A percentile compares a stretch with the other conserved stretches of the same genome.
Conservation (phyloP, 2,113 vertebrate species). For the Siniperca chuatsi region DNA sequence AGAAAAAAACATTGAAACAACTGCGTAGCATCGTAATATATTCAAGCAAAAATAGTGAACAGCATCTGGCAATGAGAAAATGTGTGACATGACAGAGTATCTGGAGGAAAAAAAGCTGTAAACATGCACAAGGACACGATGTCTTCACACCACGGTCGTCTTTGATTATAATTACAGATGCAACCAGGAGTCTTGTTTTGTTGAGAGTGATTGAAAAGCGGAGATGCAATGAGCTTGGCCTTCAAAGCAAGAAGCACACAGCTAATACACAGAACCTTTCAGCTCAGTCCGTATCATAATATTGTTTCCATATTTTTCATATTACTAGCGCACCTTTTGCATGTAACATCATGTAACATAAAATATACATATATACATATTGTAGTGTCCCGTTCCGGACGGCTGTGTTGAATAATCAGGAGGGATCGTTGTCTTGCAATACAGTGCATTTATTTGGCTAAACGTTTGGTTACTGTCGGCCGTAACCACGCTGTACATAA, state of each 20-base stretch:
- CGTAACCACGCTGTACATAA: too few relatives aligned
- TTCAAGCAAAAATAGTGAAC: constrained; percentile 1
- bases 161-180: constrained; percentile 71
- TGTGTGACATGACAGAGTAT: not conserved
- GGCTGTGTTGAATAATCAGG: too few relatives aligned
- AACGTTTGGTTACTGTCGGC: too few relatives aligned
- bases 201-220: constrained; percentile 42
- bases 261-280: not conserved
- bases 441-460: too few relatives aligned
- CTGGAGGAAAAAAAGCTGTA: not conserved
- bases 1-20: not conserved
- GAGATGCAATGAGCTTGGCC: constrained; percentile 12
- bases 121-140: constrained; percentile 21
- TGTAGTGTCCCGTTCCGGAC: too few relatives aligned
- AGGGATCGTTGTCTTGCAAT: too few relatives aligned
- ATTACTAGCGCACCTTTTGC: not conserved
- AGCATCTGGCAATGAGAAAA: constrained; percentile 15
- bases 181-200: constrained; percentile 34
- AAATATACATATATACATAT: not conserved
- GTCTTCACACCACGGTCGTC: not conserved
- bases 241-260: not conserved
- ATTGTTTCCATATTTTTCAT: not conserved
- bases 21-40: not conserved
- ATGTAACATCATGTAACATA: not conserved
- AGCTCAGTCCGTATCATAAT: not conserved